phyloP scores from a whole-genome alignment of 2,797 vertebrate species.

The Myotis findleyi region DNA sequence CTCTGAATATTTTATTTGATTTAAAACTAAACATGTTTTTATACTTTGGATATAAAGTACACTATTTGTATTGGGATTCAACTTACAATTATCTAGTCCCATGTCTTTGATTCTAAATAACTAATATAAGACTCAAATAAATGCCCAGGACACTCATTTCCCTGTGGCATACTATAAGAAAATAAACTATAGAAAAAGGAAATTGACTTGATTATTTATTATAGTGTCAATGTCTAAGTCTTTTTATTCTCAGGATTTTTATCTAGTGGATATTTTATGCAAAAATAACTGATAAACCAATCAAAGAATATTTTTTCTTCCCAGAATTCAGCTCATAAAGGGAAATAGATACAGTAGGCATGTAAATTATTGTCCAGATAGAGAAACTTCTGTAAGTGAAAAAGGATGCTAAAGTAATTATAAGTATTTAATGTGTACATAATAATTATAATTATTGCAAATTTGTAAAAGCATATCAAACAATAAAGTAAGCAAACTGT shows the following conservation, averaged over 20 bases:
- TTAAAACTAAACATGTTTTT: slow-evolving; percentile 56
- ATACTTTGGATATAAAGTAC: not conserved
- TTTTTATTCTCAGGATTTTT: slow-evolving; percentile 40
- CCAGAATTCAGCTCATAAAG: not conserved
- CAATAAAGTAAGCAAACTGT: slow-evolving; percentile 6
- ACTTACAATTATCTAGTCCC: slow-evolving; percentile 13
- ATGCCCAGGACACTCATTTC: not conserved
- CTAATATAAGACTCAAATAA: slow-evolving; percentile 53
- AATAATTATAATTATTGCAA: slow-evolving; percentile 12
- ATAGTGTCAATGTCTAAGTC: not conserved
- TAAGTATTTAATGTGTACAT: not conserved
- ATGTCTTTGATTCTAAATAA: slow-evolving; percentile 11
- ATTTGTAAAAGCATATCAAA: not conserved
- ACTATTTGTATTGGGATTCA: slow-evolving; percentile 20
- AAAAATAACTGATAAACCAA: not conserved
- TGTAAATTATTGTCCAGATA: slow-evolving; percentile 44
- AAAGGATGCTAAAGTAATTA: not conserved
- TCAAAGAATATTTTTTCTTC: slow-evolving; percentile 40
- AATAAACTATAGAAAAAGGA: slow-evolving; percentile 36
- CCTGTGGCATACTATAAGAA: not conserved
- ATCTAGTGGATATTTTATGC: not conserved
- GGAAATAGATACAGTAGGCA: not conserved
- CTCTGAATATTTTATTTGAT: not conserved
- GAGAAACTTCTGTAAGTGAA: slow-evolving; percentile 52
- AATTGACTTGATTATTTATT: slow-evolving; percentile 16